Evolutionary conservation across 2,797 vertebrate species (phyloP).

Genomic region (Eidolon dupreanum): DNA sequence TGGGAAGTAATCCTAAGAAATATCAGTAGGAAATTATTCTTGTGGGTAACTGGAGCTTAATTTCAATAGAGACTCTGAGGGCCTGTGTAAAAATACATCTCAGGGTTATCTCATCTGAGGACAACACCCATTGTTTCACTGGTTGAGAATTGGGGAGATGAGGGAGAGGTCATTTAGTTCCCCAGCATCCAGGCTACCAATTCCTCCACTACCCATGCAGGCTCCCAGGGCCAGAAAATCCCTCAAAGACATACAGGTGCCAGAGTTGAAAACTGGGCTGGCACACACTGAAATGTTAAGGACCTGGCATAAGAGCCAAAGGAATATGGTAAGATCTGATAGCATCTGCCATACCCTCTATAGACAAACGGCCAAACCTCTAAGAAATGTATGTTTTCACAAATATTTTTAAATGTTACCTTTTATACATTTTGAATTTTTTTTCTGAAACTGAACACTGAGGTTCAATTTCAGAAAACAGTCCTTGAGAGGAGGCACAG

Average conservation of each 20-base stretch:
- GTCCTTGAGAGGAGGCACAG: neutral
- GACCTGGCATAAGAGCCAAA: neutral
- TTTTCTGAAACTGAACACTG: neutral
- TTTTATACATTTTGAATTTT: neutral
- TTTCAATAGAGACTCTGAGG: neutral
- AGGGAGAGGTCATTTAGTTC: neutral
- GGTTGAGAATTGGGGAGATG: neutral
- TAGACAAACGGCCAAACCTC: neutral
- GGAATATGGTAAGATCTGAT: neutral
- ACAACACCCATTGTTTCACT: neutral
- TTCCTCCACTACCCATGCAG: neutral
- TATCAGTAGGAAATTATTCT: neutral
- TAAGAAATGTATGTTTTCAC: neutral
- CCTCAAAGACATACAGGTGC: neutral
- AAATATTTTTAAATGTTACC: neutral
- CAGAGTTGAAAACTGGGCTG: neutral
- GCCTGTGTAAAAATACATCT: neutral
- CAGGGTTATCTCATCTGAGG: neutral
- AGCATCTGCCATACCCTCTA: neutral
- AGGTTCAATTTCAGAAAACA: neutral
- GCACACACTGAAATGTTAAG: neutral
- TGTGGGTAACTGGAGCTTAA: neutral
- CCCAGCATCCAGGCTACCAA: neutral
- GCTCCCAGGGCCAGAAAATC: neutral
- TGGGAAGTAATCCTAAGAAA: neutral